Evolutionary conservation across 2,797 vertebrate genomes (phyloP).

Genomic region (Danio jaintianensis): DNA sequence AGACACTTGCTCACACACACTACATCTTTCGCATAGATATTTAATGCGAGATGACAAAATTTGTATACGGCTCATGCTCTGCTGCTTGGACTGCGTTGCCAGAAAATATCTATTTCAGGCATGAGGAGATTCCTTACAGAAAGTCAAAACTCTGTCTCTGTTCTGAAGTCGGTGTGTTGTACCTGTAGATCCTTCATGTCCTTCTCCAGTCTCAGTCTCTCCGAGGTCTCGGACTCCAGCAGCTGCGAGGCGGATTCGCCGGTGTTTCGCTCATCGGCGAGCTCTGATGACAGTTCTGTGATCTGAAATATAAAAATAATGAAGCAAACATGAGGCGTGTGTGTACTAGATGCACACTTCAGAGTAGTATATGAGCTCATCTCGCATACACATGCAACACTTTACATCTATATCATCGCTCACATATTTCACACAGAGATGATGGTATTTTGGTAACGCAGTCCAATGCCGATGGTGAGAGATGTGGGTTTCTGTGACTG

Average conservation of each 20-base stretch:
- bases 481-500: constrained; percentile 17
- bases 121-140: constrained; percentile 38
- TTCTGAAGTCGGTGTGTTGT: constrained; percentile 29
- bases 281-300: constrained; percentile 93
- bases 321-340: constrained; percentile 1
- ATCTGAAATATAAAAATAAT: constrained; percentile 78
- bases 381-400: not conserved
- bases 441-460: constrained; percentile 11
- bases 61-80: constrained; percentile 28
- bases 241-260: constrained; percentile 95
- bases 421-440: constrained; percentile 46
- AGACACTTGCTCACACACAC: constrained; percentile 22
- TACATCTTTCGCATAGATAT: not conserved
- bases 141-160: constrained; percentile 24
- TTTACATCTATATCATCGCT: constrained; percentile 26
- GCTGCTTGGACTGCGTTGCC: constrained; percentile 1
- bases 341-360: not conserved
- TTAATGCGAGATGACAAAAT: constrained; percentile 38
- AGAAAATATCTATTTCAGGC: constrained; percentile 41
- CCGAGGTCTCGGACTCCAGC: constrained; percentile 90
- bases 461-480: not conserved
- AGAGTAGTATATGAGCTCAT: not conserved
- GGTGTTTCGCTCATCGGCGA: constrained; percentile 93
- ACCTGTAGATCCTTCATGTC: constrained; percentile 98
- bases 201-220: constrained; percentile 91